These are phyloP conservation scores for Lacerta viridis DNA, from an alignment of 2,797 vertebrate species.

Conservation along the genomic window DNA sequence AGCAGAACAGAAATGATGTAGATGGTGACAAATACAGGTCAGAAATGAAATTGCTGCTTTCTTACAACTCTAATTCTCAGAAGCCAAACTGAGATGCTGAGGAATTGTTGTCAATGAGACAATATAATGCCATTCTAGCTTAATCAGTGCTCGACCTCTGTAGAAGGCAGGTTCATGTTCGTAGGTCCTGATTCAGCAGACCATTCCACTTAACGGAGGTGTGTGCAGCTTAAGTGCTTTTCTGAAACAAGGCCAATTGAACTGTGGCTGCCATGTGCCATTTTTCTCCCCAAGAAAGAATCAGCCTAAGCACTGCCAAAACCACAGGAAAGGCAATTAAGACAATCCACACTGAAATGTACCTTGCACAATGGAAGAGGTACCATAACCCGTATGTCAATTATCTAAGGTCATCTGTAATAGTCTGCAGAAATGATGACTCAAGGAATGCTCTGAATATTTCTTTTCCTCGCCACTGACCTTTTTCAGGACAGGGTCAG, in stretches of 20 bases:
- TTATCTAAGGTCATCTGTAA: constrained; percentile 62
- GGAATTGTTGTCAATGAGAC: background rate
- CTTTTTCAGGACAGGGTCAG: constrained; percentile 74
- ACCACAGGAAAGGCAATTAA: constrained; percentile 9
- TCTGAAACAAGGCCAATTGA: constrained; percentile 26
- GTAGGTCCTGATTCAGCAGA: constrained; percentile 18
- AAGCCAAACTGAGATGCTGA: background rate
- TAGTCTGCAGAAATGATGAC: constrained; percentile 70
- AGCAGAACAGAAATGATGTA: too few species aligned
- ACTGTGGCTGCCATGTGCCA: background rate
- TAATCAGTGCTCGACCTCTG: background rate
- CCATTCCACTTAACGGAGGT: background rate
- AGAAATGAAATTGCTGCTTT: too few species aligned
- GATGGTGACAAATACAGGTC: too few species aligned
- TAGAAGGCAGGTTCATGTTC: background rate
- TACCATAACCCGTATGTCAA: background rate
- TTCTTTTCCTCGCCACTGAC: constrained; percentile 67
- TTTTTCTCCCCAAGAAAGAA: constrained; percentile 23
- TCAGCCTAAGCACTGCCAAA: constrained; percentile 26
- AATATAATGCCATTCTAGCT: background rate
- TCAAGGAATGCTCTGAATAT: constrained; percentile 72
- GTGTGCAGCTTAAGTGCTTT: constrained; percentile 6
- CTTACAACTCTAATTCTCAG: background rate
- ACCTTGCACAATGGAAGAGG: constrained; percentile 34
- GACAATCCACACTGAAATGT: constrained; percentile 54